Evolutionary conservation across 2,797 vertebrate species (phyloP), one percentile per base, ranked within the genome.

Genomic region (Arrhamphus sclerolepis): DNA sequence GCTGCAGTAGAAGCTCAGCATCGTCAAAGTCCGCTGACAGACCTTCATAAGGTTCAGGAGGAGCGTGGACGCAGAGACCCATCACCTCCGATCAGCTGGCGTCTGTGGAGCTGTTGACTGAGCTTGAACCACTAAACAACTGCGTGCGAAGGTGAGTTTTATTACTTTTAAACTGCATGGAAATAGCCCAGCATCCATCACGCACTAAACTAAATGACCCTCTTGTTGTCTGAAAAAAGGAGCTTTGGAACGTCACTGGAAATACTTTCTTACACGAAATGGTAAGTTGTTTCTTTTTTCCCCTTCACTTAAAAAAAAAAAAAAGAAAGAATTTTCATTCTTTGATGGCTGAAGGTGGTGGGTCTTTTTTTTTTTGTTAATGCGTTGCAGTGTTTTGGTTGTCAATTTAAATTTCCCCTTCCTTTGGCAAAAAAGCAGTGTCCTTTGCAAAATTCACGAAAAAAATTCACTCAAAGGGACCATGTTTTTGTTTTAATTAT

Each of bases 21-120:
- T 65, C 57, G 24, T 73, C 46, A 89, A 89, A 89, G 54, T 17
- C 51, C 20, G 0, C 75, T 8, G 78, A 18, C 60, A 26, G 72
- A 57, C 28, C 41, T 11, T 42, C 46, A 13, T 49, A 0, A 14
- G 53, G 26, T 2, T 40, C 77, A 83, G 68, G n/a, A 81, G 13
- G 8, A 56, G 34, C 34, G 26, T 43, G 2, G 20, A 28, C 7
- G 1, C 34, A 40, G 31, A 8, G 11, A 2, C 0, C 0, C 20
- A 11, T 55, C 53, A 38, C 1, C 7, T 41, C 2, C 0, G 11
- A 41, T 0, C 56, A 40, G 7, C 29, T 44, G 26, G 2, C 2
- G 28, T 29, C 28, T 29, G 28, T 16, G 67, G 18, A 73, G 9
- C 16, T 61, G 16, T 29, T 13, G 5, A 46, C 4, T 18, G 24